A percentile compares a stretch with the other conserved stretches of the same genome.
These are phyloP conservation scores for Arenaria interpres DNA, from an alignment of 2,113 vertebrate genomes.

Conservation along the genomic window DNA sequence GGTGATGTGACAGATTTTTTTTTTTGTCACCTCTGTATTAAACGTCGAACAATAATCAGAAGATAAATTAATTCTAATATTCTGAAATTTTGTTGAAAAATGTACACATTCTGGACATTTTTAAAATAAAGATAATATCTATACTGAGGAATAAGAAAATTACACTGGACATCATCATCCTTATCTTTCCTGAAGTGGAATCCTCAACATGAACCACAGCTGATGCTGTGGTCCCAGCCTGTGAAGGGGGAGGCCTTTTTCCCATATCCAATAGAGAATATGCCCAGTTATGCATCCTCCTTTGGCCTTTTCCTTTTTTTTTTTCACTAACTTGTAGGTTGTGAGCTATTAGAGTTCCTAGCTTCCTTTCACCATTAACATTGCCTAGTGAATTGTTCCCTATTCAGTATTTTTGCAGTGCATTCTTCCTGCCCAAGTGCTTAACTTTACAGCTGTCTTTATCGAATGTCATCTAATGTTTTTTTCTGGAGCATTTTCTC, in stretches of 20 bases:
- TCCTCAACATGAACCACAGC: not conserved
- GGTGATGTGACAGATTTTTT: not conserved
- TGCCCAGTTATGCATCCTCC: not conserved
- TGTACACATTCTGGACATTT: not conserved
- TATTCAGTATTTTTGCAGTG: not conserved
- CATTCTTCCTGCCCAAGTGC: not conserved
- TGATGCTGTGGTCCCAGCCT: not conserved
- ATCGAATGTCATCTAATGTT: not conserved
- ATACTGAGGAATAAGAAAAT: not conserved
- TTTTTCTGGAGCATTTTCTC: not conserved
- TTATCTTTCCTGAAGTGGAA: not conserved
- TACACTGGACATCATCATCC: not conserved
- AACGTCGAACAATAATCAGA: not conserved
- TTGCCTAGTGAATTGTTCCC: not conserved
- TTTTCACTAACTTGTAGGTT: not conserved
- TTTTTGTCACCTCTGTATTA: not conserved
- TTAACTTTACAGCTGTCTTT: not conserved
- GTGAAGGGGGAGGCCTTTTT: not conserved
- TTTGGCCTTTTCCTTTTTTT: not conserved
- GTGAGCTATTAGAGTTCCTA: not conserved
- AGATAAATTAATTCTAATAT: not conserved
- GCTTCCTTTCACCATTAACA: not conserved
- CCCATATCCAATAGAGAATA: not conserved
- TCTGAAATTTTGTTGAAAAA: not conserved
- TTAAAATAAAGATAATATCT: not conserved